These are phyloP conservation scores for Urocitellus parryii DNA, from an alignment of 2,113 vertebrate species.

Conservation along the genomic window DNA sequence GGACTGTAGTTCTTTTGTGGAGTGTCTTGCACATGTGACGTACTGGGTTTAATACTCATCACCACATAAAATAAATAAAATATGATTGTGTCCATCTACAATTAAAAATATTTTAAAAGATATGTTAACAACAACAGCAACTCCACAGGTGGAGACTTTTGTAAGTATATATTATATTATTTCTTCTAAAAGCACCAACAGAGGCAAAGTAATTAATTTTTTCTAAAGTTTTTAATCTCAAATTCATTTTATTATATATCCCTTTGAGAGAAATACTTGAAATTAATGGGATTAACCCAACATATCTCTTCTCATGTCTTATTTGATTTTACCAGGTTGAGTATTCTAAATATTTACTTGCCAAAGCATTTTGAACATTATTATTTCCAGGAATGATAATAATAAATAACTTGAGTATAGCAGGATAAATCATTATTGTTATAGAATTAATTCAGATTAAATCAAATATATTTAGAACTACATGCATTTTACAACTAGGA, in stretches of 20 bases:
- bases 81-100: too few species aligned
- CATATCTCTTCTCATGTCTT: neutral
- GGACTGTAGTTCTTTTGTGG: too few species aligned
- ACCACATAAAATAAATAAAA: too few species aligned
- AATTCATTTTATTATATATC: neutral
- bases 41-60: too few species aligned
- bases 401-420: neutral
- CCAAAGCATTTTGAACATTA: neutral
- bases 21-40: too few species aligned
- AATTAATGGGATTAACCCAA: neutral
- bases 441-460: neutral
- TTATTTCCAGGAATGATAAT: neutral
- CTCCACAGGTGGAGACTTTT: neutral
- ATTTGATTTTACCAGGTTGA: neutral
- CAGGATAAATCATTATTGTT: neutral
- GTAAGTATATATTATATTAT: neutral
- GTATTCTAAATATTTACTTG: neutral
- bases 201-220: neutral
- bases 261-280: neutral
- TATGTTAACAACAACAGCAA: neutral
- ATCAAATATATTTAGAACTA: neutral
- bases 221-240: constrained; percentile 32
- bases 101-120: too few species aligned
- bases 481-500: too few species aligned
- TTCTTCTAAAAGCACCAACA: neutral